Evolutionary conservation across 2,797 vertebrate species (phyloP).

Genomic region (Chiloscyllium punctatum): DNA sequence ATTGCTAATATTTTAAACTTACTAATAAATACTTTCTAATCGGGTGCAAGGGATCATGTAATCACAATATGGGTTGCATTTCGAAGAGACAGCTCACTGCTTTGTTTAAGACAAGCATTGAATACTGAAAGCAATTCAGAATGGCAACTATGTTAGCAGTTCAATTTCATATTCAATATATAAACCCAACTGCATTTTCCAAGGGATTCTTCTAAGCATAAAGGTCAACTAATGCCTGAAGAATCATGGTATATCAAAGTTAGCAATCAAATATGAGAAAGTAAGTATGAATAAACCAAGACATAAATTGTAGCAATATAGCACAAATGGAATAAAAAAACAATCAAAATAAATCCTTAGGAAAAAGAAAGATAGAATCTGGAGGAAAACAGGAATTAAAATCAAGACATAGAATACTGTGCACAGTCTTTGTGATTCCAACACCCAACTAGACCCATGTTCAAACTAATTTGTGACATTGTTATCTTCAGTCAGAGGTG

Average conservation of each 20-base stretch:
- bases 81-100: too few relatives aligned
- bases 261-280: background rate
- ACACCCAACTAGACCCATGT: background rate
- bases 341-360: background rate
- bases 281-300: background rate
- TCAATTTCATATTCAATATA: too few relatives aligned
- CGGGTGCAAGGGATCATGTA: too few relatives aligned
- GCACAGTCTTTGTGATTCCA: background rate
- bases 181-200: background rate
- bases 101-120: too few relatives aligned
- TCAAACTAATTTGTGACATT: background rate
- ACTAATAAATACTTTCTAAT: too few relatives aligned
- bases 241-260: background rate
- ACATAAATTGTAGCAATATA: background rate
- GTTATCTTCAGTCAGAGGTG: background rate
- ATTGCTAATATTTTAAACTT: too few relatives aligned
- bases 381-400: background rate
- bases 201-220: background rate
- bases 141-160: too few relatives aligned
- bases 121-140: too few relatives aligned
- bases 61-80: too few relatives aligned
- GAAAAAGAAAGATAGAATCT: background rate
- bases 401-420: background rate
- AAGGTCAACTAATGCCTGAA: too few relatives aligned
- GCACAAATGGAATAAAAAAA: background rate